Base-by-base conservation (phyloP, 1,140 invertebrate genomes). In the Carcinoscorpius rotundicauda region DNA sequence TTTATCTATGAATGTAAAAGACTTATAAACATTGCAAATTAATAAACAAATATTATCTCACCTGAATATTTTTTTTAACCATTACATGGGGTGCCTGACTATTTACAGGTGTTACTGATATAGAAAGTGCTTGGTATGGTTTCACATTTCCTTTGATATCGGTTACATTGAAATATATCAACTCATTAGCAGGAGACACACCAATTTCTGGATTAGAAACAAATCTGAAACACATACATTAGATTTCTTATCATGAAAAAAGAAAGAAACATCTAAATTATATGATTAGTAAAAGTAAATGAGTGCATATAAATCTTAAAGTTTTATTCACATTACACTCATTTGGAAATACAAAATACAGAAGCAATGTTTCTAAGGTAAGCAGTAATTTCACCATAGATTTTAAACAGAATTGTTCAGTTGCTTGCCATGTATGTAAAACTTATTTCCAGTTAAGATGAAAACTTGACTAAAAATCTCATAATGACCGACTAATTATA, bases 101-200 rank as follows among this genome's bases (percentile, higher is more conserved):
- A 4, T 49, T 67, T 58, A 49, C 52, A 4, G 66, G 66, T 50
- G 58, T 64, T 48, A 67, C 63, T 58, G 61, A 64, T 49, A 67
- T 64, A 4, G 62, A 61, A 0, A 67, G 51, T 9, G 62, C 66
- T 67, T 64, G 59, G 58, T 29, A 29, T 29, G 58, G 29, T n/a
- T 64, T 62, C 4, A 67, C 60, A 61, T 67, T 64, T 1, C 66
- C 66, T 61, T 58, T 67, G 5, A 52, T 56, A 62, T 67, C 63
- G 49, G 59, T 51, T 9, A 67, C 66, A 58, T 67, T 62, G 58
- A 67, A 67, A 50, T 61, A 62, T 5, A 67, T 11, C 50, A 64
- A 64, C 49, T 67, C 66, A 53, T 52, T n/a, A 3, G 62, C 62
- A 11, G 62, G 52, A 4, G 64, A 55, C 51, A 63, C 56, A 3